A percentile compares a stretch with the other conserved stretches of the same genome.
These are phyloP conservation scores for Microdon myrmicae DNA, from an alignment of 2,888 invertebrate genomes.

Conservation along the genomic window DNA sequence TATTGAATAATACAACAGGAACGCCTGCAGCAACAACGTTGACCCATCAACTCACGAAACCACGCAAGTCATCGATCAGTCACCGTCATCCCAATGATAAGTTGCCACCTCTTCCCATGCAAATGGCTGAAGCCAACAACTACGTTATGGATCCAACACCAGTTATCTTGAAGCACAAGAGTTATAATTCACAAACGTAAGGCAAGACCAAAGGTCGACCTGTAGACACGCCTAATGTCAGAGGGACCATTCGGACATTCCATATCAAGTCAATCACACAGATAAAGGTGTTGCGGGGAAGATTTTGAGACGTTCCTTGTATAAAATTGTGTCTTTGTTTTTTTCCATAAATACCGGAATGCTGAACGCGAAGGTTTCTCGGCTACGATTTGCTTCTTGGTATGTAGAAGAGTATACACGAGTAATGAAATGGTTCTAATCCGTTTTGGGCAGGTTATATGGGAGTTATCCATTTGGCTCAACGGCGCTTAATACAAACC, in stretches of 20 bases:
- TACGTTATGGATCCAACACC: slow-evolving; percentile 70
- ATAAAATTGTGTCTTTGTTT: slow-evolving; percentile 38
- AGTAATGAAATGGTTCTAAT: no score
- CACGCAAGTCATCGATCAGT: slow-evolving; percentile 71
- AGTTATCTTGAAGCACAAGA: slow-evolving; percentile 64
- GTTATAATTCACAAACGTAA: slow-evolving; percentile 63
- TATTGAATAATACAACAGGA: slow-evolving; percentile 24
- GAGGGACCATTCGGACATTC: no score
- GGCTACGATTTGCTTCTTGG: no score
- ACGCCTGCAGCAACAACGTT: slow-evolving; percentile 25
- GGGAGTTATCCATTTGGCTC: no score
- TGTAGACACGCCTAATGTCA: slow-evolving; percentile 21
- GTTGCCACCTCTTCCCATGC: slow-evolving; percentile 75
- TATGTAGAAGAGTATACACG: no score
- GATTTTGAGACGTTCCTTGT: slow-evolving; percentile 44
- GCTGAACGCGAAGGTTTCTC: no score
- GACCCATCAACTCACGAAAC: slow-evolving; percentile 64
- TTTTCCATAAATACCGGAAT: not conserved
- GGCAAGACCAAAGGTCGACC: slow-evolving; percentile 19
- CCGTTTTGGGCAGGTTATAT: no score
- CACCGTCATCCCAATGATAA: slow-evolving; percentile 83
- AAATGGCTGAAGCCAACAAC: slow-evolving; percentile 76
- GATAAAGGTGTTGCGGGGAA: slow-evolving; percentile 47
- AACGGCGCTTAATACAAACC: no score
- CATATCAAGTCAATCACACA: slow-evolving; percentile 37